Evolutionary conservation across 2,888 invertebrate species (phyloP).

Genomic region (Heliconius sara): DNA sequence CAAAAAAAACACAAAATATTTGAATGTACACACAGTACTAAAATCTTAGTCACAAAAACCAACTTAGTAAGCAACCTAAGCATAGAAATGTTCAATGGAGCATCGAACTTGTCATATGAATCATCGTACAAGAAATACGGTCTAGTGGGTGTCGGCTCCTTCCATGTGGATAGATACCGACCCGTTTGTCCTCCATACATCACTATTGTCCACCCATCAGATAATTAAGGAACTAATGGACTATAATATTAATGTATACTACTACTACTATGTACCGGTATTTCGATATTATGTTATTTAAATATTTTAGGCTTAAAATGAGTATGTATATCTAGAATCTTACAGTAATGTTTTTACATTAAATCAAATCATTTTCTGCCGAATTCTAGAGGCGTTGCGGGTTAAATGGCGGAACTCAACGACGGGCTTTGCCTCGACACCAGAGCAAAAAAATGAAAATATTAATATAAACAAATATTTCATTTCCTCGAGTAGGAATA

Average conservation of each 20-base stretch:
- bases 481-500: too few species aligned
- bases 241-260: constrained; percentile 25
- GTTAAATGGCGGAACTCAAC: too few species aligned
- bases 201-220: constrained; percentile 42
- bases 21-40: not conserved
- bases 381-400: too few species aligned
- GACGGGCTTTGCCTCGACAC: too few species aligned
- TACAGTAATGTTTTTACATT: not conserved
- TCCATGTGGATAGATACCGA: constrained; percentile 43
- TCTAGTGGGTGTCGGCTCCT: constrained; percentile 43
- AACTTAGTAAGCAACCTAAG: constrained; percentile 9
- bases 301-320: too few species aligned
- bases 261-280: constrained; percentile 4
- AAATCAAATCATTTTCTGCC: too few species aligned
- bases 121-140: constrained; percentile 42
- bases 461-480: too few species aligned
- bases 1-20: not conserved
- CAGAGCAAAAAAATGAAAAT: too few species aligned
- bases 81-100: constrained; percentile 36
- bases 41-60: not conserved
- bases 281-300: not conserved
- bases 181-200: constrained; percentile 42
- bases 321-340: not conserved
- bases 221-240: constrained; percentile 35
- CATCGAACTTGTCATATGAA: constrained; percentile 43